Percentiles rank a stretch among this genome's conserved stretches.
Conservation (phyloP, 2,797 vertebrate species). For the Columba guinea region DNA sequence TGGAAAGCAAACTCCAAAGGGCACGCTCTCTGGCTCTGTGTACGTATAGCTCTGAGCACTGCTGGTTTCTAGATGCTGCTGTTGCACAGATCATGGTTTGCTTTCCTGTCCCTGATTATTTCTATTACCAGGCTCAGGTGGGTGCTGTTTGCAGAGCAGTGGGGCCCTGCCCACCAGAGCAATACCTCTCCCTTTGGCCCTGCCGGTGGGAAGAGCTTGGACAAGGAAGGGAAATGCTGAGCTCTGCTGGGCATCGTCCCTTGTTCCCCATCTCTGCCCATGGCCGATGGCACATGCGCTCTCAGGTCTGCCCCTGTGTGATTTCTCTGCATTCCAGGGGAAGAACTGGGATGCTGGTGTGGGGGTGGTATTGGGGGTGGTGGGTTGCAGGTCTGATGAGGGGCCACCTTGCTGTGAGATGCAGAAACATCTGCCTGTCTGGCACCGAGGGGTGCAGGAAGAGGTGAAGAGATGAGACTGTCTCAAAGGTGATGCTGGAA, state of each 20-base stretch:
- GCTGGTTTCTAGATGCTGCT: neutral
- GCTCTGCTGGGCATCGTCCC: fast-evolving
- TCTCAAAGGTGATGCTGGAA: neutral
- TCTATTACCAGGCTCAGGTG: fast-evolving
- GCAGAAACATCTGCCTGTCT: neutral
- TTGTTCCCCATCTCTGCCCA: fast-evolving
- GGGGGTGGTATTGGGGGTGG: no score
- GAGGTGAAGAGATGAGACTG: neutral
- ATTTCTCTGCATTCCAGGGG: neutral
- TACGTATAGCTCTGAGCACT: neutral
- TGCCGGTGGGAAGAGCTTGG: neutral
- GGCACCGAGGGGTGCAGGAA: fast-evolving
- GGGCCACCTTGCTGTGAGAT: neutral
- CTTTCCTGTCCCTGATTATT: neutral
- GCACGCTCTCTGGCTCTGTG: fast-evolving
- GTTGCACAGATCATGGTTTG: neutral
- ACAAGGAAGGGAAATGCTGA: fast-evolving
- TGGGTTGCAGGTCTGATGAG: no score
- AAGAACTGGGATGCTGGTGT: neutral
- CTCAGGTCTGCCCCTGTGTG: neutral
- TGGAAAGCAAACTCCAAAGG: constrained; percentile 21
- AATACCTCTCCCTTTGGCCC: neutral
- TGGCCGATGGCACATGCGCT: fast-evolving
- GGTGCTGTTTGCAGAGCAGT: neutral
- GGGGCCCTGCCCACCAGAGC: fast-evolving